These are phyloP conservation scores for Invenusta paracnida DNA, from an alignment of 2,888 invertebrate genomes.

Conservation along the genomic window DNA sequence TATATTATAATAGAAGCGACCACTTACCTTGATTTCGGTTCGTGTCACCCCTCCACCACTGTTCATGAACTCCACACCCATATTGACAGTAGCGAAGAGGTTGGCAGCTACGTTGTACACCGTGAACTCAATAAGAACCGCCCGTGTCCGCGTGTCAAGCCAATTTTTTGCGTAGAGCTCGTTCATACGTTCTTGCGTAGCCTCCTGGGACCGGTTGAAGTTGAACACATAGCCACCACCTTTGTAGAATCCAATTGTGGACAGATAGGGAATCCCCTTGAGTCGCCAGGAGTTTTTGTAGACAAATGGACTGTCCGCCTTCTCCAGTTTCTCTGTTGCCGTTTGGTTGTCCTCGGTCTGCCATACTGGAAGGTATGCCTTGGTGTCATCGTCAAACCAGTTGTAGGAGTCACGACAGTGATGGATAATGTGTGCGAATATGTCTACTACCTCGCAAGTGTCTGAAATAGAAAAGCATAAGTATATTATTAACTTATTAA, in stretches of 20 bases:
- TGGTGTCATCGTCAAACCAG: slow-evolving; percentile 58
- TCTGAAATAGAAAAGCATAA: slow-evolving; percentile 51
- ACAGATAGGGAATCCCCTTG: slow-evolving; percentile 48
- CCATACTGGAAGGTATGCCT: slow-evolving; percentile 55
- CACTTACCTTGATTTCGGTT: slow-evolving; percentile 54
- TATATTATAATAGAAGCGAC: too few relatives aligned
- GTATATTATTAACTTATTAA: background rate
- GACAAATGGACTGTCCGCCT: background rate
- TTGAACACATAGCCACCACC: slow-evolving; percentile 58
- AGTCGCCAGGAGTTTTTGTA: slow-evolving; percentile 38
- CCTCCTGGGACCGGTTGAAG: slow-evolving; percentile 52
- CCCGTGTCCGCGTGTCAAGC: slow-evolving; percentile 62
- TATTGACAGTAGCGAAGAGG: slow-evolving; percentile 55
- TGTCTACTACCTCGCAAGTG: slow-evolving; percentile 52
- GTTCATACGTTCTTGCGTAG: slow-evolving; percentile 53
- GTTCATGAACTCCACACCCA: slow-evolving; percentile 55
- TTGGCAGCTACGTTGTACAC: slow-evolving; percentile 62
- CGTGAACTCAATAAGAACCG: slow-evolving; percentile 63
- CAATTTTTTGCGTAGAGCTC: slow-evolving; percentile 57
- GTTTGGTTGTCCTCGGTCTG: slow-evolving; percentile 38
- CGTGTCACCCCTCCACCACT: slow-evolving; percentile 52
- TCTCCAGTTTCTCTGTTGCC: background rate
- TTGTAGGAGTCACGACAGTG: slow-evolving; percentile 57
- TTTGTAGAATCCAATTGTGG: slow-evolving; percentile 46
- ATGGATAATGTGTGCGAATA: slow-evolving; percentile 50